Evolutionary conservation across 2,797 vertebrate species (phyloP).

Genomic region (Coreius guichenoti): DNA sequence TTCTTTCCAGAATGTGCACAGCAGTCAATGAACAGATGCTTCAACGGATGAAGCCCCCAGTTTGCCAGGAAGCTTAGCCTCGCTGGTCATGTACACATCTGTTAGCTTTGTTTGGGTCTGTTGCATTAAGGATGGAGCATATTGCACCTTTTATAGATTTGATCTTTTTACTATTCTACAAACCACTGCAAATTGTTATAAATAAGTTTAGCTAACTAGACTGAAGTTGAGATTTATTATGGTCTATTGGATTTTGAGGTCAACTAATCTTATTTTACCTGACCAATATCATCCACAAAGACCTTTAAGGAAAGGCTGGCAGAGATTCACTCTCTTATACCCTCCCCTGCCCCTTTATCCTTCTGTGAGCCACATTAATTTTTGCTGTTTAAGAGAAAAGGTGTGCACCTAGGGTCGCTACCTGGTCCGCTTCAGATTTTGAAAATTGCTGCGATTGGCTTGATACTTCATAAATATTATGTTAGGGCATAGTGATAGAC

Average conservation of each 20-base stretch:
- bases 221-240: conserved; percentile 71
- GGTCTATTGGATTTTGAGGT: conserved; percentile 80
- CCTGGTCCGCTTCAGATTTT: not conserved
- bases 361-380: not conserved
- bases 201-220: conserved; percentile 74
- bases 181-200: conserved; percentile 75
- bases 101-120: conserved; percentile 29
- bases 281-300: conserved; percentile 80
- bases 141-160: conserved; percentile 12
- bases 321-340: conserved; percentile 65
- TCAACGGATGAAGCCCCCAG: not conserved
- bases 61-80: conserved; percentile 7
- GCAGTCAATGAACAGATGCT: conserved; percentile 35
- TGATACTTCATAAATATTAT: not conserved
- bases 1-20: not conserved
- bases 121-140: conserved; percentile 5
- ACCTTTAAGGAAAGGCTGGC: conserved; percentile 74
- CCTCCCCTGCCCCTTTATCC: conserved; percentile 46
- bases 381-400: not conserved
- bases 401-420: not conserved
- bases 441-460: not conserved
- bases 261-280: conserved; percentile 79
- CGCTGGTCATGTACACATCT: conserved; percentile 19
- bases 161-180: conserved; percentile 66
- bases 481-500: not conserved